phyloP scores from a whole-genome alignment of 2,888 invertebrate species.

The Harmothoe impar region DNA sequence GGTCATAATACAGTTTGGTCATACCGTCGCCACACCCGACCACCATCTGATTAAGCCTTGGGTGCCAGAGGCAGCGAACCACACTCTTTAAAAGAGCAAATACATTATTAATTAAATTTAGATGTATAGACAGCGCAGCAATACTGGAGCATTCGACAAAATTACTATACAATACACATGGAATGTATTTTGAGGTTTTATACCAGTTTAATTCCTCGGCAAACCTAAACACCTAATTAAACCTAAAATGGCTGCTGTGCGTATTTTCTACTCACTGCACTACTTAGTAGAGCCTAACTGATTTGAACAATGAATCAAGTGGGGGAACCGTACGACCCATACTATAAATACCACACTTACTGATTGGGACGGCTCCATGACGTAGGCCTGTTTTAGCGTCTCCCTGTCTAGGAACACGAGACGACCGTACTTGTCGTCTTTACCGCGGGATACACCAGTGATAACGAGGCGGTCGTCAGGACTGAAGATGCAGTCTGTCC shows the following conservation, averaged over 20 bases:
- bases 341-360: conserved; percentile 75
- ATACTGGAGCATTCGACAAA: too few species aligned
- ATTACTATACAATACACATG: too few species aligned
- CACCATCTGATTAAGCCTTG: conserved; percentile 98
- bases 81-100: conserved; percentile 85
- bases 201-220: too few species aligned
- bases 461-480: conserved; percentile 95
- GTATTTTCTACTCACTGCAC: too few species aligned
- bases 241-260: too few species aligned
- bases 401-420: conserved; percentile 91
- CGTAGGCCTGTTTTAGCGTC: conserved; percentile 89
- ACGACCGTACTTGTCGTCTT: conserved; percentile 81
- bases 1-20: conserved; percentile 95
- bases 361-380: conserved; percentile 90
- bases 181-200: too few species aligned
- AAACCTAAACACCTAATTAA: too few species aligned
- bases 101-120: too few species aligned
- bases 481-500: conserved; percentile 90
- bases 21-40: conserved; percentile 95
- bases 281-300: too few species aligned
- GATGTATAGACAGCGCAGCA: too few species aligned
- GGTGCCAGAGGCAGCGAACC: conserved; percentile 96
- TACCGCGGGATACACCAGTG: conserved; percentile 92
- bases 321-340: too few species aligned
- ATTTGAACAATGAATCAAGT: too few species aligned